Evolutionary conservation across 2,113 vertebrate genomes (phyloP), one percentile per base, ranked within the genome.

Genomic region (Picathartes gymnocephalus): DNA sequence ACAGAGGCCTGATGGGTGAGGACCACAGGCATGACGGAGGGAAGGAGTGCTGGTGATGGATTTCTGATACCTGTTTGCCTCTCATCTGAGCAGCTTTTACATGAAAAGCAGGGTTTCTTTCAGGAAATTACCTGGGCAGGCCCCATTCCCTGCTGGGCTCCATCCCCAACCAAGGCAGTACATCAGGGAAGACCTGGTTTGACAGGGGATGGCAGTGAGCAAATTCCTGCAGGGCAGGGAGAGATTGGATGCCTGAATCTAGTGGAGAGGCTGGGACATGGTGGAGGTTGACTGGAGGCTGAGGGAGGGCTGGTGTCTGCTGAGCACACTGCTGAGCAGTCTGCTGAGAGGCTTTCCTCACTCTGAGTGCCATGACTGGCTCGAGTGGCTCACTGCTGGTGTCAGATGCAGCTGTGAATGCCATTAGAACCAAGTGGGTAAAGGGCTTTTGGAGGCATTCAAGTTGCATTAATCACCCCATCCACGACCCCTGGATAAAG

Each of bases 141-240:
- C 2, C 18, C 54, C 12, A 8, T 69, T 18, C 40, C 7, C 21
- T 48, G 50, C 42, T 80, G 50, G 66, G 30, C 42, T 80, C 57
- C 31, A 30, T 64, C 42, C 21, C 22, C 40, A 69, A 40, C 39
- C 0, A 0, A 23, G 33, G 37, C 44, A 66, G 45, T 14, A 30
- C 0, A 0, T 13, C 54, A 40, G 35, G 48, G 40, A 56, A 48
- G 21, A 54, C 17, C 39, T 1, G 4, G 28, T 65, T 73, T 72
- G 69, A 79, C 22, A 51, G 25, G 20, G 37, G 37, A 71, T 10
- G 4, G 23, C 57, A 66, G 64, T 5, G 30, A 62, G 39, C 56
- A 58, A 81, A 83, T 74, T 64, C 58, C 78, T 81, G 76, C 14
- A 7, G 74, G 71, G 42, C 56, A 66, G 50, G n/a, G 44, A 54